Conservation (phyloP, 1,140 invertebrate species). For the Intoshia linei region DNA sequence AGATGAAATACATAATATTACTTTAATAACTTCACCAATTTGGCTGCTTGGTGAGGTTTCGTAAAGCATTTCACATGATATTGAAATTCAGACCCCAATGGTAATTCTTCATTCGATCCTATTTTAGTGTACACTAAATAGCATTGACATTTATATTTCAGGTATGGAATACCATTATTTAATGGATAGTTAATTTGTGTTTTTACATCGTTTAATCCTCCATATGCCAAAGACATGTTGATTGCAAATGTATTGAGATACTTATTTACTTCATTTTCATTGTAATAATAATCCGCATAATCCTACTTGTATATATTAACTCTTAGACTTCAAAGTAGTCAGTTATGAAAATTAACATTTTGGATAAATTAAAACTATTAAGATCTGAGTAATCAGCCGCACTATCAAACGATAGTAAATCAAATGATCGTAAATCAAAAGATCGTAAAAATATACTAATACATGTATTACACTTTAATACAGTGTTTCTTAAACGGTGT, state of each 20-base stretch:
- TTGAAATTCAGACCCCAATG: constrained; percentile 8
- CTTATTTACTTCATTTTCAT: constrained; percentile 17
- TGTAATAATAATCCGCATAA: constrained; percentile 12
- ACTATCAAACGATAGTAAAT: too few species aligned
- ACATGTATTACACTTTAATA: not conserved
- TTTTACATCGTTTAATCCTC: constrained; percentile 19
- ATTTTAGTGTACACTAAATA: constrained; percentile 8
- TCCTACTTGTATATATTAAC: constrained; percentile 2
- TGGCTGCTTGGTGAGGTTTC: too few species aligned
- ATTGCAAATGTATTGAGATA: constrained; percentile 18
- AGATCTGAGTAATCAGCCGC: not conserved
- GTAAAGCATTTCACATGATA: constrained; percentile 7
- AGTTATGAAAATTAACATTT: not conserved
- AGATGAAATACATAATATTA: too few species aligned
- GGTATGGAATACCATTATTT: not conserved
- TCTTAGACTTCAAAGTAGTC: not conserved
- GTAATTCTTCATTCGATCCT: constrained; percentile 7
- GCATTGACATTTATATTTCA: not conserved
- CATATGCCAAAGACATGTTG: constrained; percentile 16
- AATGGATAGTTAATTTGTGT: constrained; percentile 15
- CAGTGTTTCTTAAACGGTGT: too few species aligned
- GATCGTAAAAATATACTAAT: too few species aligned
- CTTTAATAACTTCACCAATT: too few species aligned
- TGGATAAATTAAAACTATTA: not conserved
- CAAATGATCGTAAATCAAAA: too few species aligned